phyloP scores from a whole-genome alignment of 2,113 vertebrate species.

The Penelope pileata region DNA sequence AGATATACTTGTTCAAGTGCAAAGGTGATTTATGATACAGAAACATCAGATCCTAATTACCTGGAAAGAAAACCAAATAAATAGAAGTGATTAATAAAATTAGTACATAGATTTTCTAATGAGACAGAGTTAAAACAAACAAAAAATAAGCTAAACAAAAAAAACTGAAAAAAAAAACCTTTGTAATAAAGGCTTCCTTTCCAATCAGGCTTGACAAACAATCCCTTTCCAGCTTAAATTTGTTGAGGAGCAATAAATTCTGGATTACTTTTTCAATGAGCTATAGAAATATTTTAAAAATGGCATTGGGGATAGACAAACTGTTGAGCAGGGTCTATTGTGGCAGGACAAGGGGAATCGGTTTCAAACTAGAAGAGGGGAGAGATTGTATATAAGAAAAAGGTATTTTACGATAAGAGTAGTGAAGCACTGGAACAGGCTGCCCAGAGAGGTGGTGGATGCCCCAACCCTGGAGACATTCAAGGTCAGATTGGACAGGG shows the following conservation, averaged over 20 bases:
- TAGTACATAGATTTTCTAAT: not conserved
- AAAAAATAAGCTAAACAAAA: no score
- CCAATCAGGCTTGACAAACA: not conserved
- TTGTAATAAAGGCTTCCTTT: not conserved
- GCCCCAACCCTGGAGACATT: no score
- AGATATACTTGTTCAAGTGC: not conserved
- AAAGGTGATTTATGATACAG: not conserved
- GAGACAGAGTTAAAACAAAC: not conserved
- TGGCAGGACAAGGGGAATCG: no score
- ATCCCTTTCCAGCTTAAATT: not conserved
- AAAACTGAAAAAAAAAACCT: not conserved
- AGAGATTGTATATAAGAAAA: no score
- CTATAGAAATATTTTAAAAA: not conserved
- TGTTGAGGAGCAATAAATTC: not conserved
- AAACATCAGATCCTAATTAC: not conserved
- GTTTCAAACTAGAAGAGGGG: no score
- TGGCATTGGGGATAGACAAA: no score
- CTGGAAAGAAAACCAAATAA: not conserved
- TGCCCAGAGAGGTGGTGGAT: no score
- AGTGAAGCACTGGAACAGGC: no score
- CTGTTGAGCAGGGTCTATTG: no score
- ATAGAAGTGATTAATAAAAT: not conserved
- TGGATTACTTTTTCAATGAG: not conserved
- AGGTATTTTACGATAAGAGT: no score
- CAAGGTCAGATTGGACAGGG: no score